Evolutionary conservation across 2,113 vertebrate genomes (phyloP).

Genomic region (Stercorarius parasiticus): DNA sequence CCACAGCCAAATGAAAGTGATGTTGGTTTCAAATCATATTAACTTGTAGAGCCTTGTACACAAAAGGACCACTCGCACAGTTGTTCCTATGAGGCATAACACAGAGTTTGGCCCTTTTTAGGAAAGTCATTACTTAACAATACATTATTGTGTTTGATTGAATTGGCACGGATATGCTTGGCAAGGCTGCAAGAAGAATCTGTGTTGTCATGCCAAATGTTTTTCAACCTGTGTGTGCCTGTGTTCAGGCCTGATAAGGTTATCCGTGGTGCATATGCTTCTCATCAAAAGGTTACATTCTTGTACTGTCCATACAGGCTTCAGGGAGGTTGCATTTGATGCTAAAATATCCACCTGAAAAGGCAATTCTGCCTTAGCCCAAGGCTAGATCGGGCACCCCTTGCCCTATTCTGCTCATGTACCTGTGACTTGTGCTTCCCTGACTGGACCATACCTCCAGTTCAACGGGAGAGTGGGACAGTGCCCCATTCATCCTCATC

Average conservation of each 20-base stretch:
- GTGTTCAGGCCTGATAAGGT: conserved; percentile 27
- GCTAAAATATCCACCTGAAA: neutral
- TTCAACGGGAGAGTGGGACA: neutral
- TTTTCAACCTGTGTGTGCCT: conserved; percentile 32
- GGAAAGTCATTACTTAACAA: conserved; percentile 53
- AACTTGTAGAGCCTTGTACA: conserved; percentile 14
- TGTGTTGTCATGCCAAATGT: neutral
- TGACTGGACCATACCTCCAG: too few relatives aligned
- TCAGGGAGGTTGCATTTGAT: neutral
- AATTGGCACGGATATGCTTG: conserved; percentile 9
- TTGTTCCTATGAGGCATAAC: conserved; percentile 16
- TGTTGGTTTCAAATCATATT: neutral
- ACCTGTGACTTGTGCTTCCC: neutral
- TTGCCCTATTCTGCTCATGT: neutral
- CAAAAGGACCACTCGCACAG: conserved; percentile 25
- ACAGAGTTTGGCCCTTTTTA: conserved; percentile 16
- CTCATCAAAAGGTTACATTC: neutral
- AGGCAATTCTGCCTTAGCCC: neutral
- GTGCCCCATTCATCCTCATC: neutral
- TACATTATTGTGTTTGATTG: conserved; percentile 11
- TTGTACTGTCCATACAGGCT: neutral
- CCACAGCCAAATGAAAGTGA: neutral
- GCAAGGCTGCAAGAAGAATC: neutral
- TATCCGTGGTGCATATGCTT: neutral
- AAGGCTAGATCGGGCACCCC: neutral